A percentile compares a stretch with the other conserved stretches of the same genome.
Evolutionary conservation across 2,113 vertebrate genomes (phyloP).

Genomic region (Pygathrix nemaeus): DNA sequence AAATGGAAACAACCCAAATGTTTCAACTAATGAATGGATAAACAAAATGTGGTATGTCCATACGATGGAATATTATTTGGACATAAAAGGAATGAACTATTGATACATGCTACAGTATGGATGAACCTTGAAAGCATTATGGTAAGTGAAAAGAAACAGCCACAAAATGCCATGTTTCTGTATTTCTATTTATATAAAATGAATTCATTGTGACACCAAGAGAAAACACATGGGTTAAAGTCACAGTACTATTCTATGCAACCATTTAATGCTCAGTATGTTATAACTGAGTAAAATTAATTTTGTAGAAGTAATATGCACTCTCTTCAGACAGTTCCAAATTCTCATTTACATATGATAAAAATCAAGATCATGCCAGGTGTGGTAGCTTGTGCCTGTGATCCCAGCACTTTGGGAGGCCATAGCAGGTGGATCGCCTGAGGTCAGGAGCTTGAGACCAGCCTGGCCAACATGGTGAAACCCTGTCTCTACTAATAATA

Average conservation of each 20-base stretch:
- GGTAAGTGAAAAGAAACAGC: not conserved
- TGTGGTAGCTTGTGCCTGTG: too few relatives aligned
- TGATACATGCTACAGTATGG: not conserved
- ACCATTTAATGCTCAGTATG: not conserved
- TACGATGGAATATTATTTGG: not conserved
- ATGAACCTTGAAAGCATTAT: constrained; percentile 10
- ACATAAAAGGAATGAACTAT: not conserved
- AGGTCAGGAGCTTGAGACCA: too few relatives aligned
- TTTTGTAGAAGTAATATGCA: not conserved
- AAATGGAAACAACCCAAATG: not conserved
- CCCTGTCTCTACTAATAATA: too few relatives aligned
- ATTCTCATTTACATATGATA: not conserved
- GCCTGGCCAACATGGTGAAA: too few relatives aligned
- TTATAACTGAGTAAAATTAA: not conserved
- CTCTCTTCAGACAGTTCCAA: not conserved
- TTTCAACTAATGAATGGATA: not conserved
- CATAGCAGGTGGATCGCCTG: too few relatives aligned
- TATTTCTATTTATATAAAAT: not conserved
- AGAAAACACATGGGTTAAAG: not conserved
- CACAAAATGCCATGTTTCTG: not conserved
- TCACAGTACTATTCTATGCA: not conserved
- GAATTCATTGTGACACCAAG: not conserved
- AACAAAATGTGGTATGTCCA: not conserved
- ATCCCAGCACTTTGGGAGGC: too few relatives aligned
- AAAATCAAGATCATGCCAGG: not conserved